These are phyloP conservation scores for Setipinna tenuifilis DNA, from an alignment of 2,797 vertebrate genomes.

Conservation along the genomic window DNA sequence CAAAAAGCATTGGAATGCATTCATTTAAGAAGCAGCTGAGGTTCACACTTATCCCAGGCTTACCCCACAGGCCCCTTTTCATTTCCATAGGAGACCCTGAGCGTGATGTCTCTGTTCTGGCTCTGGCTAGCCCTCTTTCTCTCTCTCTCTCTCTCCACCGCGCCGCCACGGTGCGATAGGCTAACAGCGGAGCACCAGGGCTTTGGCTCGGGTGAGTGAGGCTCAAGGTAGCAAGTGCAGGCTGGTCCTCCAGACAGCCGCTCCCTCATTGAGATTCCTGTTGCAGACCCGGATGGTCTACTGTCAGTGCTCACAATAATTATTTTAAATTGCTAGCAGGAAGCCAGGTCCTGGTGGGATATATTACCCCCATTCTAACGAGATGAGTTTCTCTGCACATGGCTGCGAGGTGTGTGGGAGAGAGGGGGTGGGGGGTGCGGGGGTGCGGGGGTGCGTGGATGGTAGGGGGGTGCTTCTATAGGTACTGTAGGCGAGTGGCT, in stretches of 20 bases:
- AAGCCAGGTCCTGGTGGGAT: constrained; percentile 92
- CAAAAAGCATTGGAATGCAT: neutral
- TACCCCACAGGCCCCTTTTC: neutral
- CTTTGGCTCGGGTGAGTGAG: neutral
- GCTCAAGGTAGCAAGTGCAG: neutral
- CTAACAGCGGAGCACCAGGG: neutral
- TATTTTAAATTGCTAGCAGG: constrained; percentile 97
- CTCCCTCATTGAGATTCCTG: constrained; percentile 88
- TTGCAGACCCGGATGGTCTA: constrained; percentile 86
- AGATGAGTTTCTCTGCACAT: constrained; percentile 83
- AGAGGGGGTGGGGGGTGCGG: constrained; percentile 27
- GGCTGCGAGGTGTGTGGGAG: constrained; percentile 40
- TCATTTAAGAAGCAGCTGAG: neutral
- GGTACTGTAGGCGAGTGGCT: constrained; percentile 42
- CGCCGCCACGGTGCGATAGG: neutral
- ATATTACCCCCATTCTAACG: constrained; percentile 92
- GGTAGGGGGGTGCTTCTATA: constrained; percentile 37
- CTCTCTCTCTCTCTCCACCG: neutral
- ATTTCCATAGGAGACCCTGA: neutral
- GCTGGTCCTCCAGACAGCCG: constrained; percentile 43
- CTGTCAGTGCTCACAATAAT: constrained; percentile 96
- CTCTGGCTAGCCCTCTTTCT: neutral
- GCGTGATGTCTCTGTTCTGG: neutral
- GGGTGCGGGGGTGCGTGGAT: neutral
- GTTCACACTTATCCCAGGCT: neutral